Evolutionary conservation across 2,797 vertebrate species (phyloP).

Genomic region (Glyptemys insculpta): DNA sequence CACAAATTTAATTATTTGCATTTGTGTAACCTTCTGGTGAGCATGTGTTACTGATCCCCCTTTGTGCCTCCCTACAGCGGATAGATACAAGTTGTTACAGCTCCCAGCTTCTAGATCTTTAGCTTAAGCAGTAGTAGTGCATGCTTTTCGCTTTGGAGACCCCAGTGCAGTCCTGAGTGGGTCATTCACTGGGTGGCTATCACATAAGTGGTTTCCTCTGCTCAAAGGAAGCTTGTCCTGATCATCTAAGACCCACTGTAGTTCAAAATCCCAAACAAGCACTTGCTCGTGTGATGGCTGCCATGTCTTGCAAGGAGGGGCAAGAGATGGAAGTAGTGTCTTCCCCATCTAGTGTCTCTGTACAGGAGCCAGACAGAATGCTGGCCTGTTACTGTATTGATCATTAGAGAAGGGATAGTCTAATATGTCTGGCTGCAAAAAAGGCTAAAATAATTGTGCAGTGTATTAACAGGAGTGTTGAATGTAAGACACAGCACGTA

Average conservation of each 20-base stretch:
- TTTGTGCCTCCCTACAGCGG: neutral
- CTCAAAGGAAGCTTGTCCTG: neutral
- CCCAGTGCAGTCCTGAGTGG: neutral
- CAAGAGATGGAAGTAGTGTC: neutral
- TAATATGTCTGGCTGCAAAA: too few relatives aligned
- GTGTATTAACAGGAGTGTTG: too few relatives aligned
- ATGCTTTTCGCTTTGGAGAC: neutral
- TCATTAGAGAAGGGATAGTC: too few relatives aligned
- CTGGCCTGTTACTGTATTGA: too few relatives aligned
- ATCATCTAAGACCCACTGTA: neutral
- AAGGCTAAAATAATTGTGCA: too few relatives aligned
- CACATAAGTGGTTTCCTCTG: neutral
- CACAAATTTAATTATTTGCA: neutral
- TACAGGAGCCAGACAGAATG: too few relatives aligned
- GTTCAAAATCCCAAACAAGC: neutral
- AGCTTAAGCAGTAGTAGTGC: neutral
- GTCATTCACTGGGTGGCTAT: neutral
- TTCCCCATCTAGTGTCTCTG: neutral
- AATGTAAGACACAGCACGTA: too few relatives aligned
- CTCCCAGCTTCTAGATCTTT: neutral
- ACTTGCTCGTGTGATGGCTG: neutral
- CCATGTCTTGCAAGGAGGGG: neutral
- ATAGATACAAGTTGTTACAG: neutral
- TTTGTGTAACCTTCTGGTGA: neutral
- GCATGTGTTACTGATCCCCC: neutral